Evolutionary conservation across 2,113 vertebrate genomes (phyloP).

Genomic region (Pycnonotus jocosus): DNA sequence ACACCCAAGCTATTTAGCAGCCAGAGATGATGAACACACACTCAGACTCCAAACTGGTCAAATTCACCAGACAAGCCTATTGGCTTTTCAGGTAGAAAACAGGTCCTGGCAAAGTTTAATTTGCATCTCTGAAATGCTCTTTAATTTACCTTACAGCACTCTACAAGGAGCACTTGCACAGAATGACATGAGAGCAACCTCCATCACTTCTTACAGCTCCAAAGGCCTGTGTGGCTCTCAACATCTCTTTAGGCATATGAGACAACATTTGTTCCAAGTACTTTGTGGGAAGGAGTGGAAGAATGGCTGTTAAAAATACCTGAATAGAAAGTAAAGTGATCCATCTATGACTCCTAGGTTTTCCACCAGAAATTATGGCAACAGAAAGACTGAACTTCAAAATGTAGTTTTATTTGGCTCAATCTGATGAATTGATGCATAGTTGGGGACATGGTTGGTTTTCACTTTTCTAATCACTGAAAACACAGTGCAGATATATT

Average conservation of each 20-base stretch:
- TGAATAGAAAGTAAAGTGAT: background rate
- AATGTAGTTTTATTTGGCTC: background rate
- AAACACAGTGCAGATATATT: background rate
- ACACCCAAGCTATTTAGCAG: background rate
- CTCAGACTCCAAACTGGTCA: background rate
- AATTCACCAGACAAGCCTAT: background rate
- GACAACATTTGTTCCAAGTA: background rate
- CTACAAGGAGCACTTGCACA: background rate
- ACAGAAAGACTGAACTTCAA: background rate
- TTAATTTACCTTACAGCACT: background rate
- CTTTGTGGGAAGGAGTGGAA: background rate
- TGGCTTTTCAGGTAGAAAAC: background rate
- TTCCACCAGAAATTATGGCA: background rate
- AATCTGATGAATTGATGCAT: background rate
- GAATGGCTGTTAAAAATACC: background rate
- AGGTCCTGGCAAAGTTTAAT: background rate
- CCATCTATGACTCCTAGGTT: background rate
- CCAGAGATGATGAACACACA: background rate
- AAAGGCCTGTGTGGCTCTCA: background rate
- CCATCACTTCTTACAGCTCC: background rate
- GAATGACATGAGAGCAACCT: background rate
- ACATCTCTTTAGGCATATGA: background rate
- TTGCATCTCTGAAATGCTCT: background rate
- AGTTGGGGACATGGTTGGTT: fast-evolving
- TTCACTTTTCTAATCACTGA: background rate